phyloP scores from a whole-genome alignment of 1,140 invertebrate species.

The Gonioctena quinquepunctata region DNA sequence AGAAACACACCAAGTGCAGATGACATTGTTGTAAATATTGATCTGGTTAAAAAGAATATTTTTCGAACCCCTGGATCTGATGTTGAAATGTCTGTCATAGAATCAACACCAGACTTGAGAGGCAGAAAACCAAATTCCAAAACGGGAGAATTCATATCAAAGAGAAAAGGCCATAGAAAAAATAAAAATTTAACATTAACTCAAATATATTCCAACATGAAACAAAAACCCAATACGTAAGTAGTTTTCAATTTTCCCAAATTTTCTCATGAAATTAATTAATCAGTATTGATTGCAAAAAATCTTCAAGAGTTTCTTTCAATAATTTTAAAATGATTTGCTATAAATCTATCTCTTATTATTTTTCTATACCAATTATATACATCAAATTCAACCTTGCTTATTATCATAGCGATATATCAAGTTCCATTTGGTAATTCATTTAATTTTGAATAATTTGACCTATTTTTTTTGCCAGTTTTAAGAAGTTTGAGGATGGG shows the following conservation, averaged over 20 bases:
- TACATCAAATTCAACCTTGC: too few relatives aligned
- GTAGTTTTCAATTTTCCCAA: not conserved
- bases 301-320: too few relatives aligned
- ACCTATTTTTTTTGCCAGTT: too few relatives aligned
- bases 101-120: slow-evolving; percentile 3
- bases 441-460: too few relatives aligned
- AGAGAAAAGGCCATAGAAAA: not conserved
- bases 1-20: not conserved
- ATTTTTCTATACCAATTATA: too few relatives aligned
- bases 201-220: not conserved
- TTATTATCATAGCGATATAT: too few relatives aligned
- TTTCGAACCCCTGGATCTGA: not conserved
- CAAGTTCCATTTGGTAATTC: too few relatives aligned
- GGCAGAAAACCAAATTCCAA: not conserved
- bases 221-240: not conserved
- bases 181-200: not conserved
- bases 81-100: not conserved
- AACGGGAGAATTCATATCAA: not conserved
- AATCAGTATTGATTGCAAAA: too few relatives aligned
- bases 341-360: too few relatives aligned
- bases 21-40: not conserved
- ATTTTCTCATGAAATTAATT: not conserved
- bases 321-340: too few relatives aligned
- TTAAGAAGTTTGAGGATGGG: not conserved
- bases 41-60: slow-evolving; percentile 2